phyloP scores from a whole-genome alignment of 2,888 invertebrate species.

The Pantelozetes paolii region DNA sequence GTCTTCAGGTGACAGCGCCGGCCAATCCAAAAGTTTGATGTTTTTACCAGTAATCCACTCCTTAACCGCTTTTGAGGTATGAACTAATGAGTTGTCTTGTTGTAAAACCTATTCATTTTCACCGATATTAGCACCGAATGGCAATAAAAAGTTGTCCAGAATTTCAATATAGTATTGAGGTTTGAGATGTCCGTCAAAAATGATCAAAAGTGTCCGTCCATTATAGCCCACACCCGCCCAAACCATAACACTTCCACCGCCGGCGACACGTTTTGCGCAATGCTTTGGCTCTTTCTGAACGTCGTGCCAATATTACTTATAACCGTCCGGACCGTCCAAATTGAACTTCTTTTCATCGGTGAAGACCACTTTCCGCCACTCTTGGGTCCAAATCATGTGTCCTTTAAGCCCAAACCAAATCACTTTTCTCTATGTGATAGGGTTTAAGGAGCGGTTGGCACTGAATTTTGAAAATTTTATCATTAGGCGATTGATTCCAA shows the following conservation, averaged over 20 bases:
- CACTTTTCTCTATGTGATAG: too few relatives aligned
- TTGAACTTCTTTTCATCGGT: slow-evolving; percentile 5
- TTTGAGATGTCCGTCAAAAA: background rate
- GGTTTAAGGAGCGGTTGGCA: too few relatives aligned
- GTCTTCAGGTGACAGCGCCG: background rate
- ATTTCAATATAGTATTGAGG: background rate
- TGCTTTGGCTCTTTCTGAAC: background rate
- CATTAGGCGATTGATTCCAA: too few relatives aligned
- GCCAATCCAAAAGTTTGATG: background rate
- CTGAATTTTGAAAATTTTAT: too few relatives aligned
- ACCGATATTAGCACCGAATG: too few relatives aligned
- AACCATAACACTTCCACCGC: background rate
- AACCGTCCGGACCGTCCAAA: background rate
- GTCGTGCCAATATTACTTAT: background rate
- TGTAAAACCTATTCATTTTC: background rate
- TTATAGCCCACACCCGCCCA: background rate
- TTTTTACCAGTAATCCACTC: background rate
- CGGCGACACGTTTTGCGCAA: background rate
- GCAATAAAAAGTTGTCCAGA: too few relatives aligned
- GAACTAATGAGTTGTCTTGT: background rate
- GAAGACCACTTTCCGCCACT: background rate
- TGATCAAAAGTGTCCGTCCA: background rate
- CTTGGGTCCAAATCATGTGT: background rate
- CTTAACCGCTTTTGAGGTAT: background rate
- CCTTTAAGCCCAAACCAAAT: too few relatives aligned